These are phyloP conservation scores for Ctenicera cuprea DNA, from an alignment of 2,888 invertebrate genomes.

Conservation along the genomic window DNA sequence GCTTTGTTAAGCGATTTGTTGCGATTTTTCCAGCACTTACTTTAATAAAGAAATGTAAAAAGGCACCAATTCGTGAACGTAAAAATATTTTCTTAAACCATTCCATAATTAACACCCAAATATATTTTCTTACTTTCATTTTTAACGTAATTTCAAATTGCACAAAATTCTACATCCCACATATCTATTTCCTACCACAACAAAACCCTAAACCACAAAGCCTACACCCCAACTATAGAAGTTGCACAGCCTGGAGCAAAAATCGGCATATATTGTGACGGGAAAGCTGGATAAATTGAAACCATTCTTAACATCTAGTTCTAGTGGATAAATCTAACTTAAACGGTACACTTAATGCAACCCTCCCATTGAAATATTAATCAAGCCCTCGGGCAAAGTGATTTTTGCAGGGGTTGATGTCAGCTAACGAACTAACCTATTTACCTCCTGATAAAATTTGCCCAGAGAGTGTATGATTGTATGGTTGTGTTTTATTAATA, in stretches of 20 bases:
- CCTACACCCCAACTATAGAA: constrained; percentile 54
- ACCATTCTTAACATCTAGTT: constrained; percentile 30
- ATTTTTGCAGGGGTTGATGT: constrained; percentile 37
- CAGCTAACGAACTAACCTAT: constrained; percentile 30
- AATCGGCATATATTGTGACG: constrained; percentile 21
- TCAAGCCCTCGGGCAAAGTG: constrained; percentile 26
- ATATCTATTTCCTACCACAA: background rate
- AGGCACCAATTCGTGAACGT: background rate
- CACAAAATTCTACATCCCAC: background rate
- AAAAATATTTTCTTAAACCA: background rate
- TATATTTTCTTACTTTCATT: no score
- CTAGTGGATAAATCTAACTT: constrained; percentile 36
- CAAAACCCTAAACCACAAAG: constrained; percentile 10
- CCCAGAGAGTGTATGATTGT: background rate
- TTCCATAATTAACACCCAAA: background rate
- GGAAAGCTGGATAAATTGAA: constrained; percentile 39
- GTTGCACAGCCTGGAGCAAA: constrained; percentile 55
- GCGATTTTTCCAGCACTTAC: constrained; percentile 65
- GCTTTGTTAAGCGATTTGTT: constrained; percentile 69
- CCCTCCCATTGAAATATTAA: constrained; percentile 37
- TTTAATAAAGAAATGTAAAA: constrained; percentile 53
- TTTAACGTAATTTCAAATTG: background rate
- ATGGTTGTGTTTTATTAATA: constrained; percentile 18
- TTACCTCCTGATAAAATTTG: constrained; percentile 12
- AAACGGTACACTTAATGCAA: constrained; percentile 5